Base-by-base conservation (phyloP, 2,888 invertebrate genomes). In the Lasioglossum lativentre region DNA sequence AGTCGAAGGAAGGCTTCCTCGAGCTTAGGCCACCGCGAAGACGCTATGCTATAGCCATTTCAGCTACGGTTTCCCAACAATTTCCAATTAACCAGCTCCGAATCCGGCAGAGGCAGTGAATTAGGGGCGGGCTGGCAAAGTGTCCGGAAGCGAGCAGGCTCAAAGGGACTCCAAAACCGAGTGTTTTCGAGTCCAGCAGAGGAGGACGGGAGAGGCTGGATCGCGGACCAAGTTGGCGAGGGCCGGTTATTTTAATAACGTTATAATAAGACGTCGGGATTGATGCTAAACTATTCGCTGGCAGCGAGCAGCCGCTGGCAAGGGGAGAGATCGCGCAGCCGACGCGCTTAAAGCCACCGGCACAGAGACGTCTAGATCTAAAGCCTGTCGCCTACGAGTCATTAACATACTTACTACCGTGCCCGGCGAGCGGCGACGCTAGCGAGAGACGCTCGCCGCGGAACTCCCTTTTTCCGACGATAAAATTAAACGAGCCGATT, bases 241-340 rank as follows among this genome's bases (percentile, higher is more conserved):
- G 92, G 90, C 90, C 92, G 93, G 94, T 95, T 95, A 95, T 94
- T 94, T 94, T 94, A 94, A 94, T 95, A 95, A 95, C 94, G 94
- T 94, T 95, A 94, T 95, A 95, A 95, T 95, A 95, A 95, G 95
- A 95, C 95, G 93, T 94, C 92, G 93, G 93, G 93, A 95, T 95
- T 95, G 95, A 95, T 94, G 95, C 93, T 94, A 91, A 94, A 95
- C 94, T 95, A 95, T 95, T 95, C 92, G 94, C 93, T 94, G 95
- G 95, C 95, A 94, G 91, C 92, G 92, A 91, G 90, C 93, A 93
- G 82, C 78, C 82, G 87, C 83, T 70, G 34, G 78, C 78, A 71
- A 78, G 84, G 80, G 78, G 74, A 79, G 38, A 40, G 70, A 70
- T 70, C 70, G 78, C 76, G 76, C 38, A 38, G 38, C 68, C 83